Percentiles rank a stretch among this genome's conserved stretches.
Conservation (phyloP, 2,113 vertebrate species). For the Trogon melanurus region DNA sequence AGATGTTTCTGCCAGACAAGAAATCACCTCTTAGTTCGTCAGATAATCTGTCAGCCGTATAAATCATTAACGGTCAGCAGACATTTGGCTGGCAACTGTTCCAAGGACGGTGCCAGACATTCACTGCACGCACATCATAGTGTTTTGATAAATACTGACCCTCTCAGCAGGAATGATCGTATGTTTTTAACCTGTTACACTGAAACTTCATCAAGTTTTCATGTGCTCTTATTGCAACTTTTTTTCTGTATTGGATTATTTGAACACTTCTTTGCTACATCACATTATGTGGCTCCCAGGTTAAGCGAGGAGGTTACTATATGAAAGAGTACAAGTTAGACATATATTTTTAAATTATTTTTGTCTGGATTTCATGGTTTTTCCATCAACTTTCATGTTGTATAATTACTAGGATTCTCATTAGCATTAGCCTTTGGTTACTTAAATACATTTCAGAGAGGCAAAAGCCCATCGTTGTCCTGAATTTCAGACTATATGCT, state of each 20-base stretch:
- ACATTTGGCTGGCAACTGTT: background rate
- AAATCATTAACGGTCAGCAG: background rate
- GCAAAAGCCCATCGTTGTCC: background rate
- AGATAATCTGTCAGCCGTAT: background rate
- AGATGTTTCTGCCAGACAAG: background rate
- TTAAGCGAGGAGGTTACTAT: background rate
- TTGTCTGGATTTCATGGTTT: background rate
- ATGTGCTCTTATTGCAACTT: background rate
- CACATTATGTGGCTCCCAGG: fast-evolving
- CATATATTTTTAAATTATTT: background rate
- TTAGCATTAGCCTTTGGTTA: background rate
- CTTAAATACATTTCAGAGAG: background rate
- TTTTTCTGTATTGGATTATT: background rate
- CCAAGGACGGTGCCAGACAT: background rate
- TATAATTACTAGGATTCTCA: background rate
- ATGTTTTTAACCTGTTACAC: background rate
- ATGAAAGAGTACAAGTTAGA: background rate
- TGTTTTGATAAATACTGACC: background rate
- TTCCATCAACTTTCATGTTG: background rate
- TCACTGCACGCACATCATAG: background rate
- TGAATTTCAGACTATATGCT: background rate
- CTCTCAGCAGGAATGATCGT: background rate
- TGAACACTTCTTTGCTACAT: background rate
- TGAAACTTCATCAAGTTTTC: background rate
- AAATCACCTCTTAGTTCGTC: background rate